A percentile compares a stretch with the other conserved stretches of the same genome.
Evolutionary conservation across 1,140 invertebrate species (phyloP).

Genomic region (Bombus superbus): DNA sequence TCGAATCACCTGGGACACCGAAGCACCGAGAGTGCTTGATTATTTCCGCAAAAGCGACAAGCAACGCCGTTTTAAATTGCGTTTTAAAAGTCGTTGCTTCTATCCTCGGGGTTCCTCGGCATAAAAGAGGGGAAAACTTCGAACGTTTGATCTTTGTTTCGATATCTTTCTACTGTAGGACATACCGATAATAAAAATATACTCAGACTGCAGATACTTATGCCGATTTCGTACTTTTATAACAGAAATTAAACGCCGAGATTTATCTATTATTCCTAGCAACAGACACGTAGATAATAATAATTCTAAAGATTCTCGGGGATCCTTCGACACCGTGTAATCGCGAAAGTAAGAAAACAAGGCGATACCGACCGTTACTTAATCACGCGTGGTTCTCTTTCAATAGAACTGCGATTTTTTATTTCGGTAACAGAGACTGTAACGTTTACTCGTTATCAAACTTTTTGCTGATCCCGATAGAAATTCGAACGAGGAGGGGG

Average conservation of each 20-base stretch:
- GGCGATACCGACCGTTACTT: neutral
- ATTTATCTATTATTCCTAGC: neutral
- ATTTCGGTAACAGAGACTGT: neutral
- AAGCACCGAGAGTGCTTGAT: slow-evolving; percentile 33
- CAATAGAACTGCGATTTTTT: neutral
- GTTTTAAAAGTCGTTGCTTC: slow-evolving; percentile 28
- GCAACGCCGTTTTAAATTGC: slow-evolving; percentile 29
- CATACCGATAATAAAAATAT: neutral
- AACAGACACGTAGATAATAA: too few relatives aligned
- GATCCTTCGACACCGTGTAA: too few relatives aligned
- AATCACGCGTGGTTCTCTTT: neutral
- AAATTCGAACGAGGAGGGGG: slow-evolving; percentile 24
- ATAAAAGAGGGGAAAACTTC: neutral
- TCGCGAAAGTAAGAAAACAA: neutral
- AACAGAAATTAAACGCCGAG: neutral
- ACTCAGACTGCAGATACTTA: neutral
- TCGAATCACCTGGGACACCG: slow-evolving; percentile 46
- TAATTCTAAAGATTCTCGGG: too few relatives aligned
- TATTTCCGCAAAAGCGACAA: slow-evolving; percentile 50
- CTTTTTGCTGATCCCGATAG: slow-evolving; percentile 40
- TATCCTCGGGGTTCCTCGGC: neutral
- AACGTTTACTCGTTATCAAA: slow-evolving; percentile 15
- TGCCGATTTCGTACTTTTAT: neutral
- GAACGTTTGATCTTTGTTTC: slow-evolving; percentile 19
- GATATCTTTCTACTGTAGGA: neutral